Evolutionary conservation across 2,888 invertebrate species (phyloP).

Genomic region (Himalopsyche japonica): DNA sequence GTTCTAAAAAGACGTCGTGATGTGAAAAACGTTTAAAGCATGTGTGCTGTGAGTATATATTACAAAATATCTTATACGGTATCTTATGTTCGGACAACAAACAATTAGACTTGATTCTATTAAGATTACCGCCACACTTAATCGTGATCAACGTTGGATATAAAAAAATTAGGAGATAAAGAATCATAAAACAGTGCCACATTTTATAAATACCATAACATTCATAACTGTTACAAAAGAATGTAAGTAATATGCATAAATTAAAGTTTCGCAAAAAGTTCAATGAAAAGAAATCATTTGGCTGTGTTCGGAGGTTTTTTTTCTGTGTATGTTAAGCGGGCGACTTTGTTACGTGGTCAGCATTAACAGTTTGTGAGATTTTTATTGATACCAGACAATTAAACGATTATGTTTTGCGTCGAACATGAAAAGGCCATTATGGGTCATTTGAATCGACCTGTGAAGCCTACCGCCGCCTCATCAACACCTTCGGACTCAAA

Average conservation of each 20-base stretch:
- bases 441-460: slow-evolving; percentile 7
- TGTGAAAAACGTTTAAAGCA: too few relatives aligned
- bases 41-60: too few relatives aligned
- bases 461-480: not conserved
- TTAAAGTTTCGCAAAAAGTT: not conserved
- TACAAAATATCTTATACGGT: not conserved
- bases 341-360: not conserved
- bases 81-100: not conserved
- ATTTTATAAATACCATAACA: not conserved
- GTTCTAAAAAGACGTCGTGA: too few relatives aligned
- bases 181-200: not conserved
- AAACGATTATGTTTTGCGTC: slow-evolving; percentile 31
- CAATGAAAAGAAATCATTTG: not conserved
- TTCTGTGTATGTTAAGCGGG: not conserved
- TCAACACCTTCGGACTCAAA: not conserved
- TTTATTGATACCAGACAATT: slow-evolving; percentile 30
- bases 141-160: not conserved
- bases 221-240: not conserved
- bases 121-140: not conserved
- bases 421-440: slow-evolving; percentile 31
- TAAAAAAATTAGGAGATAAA: not conserved
- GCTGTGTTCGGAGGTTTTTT: not conserved
- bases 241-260: not conserved
- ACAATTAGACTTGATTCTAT: not conserved
- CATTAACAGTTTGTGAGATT: slow-evolving; percentile 7